Conservation (phyloP, 30 jellyfish, hydroid and myxozoan genomes). For the Turritopsis rubra region DNA sequence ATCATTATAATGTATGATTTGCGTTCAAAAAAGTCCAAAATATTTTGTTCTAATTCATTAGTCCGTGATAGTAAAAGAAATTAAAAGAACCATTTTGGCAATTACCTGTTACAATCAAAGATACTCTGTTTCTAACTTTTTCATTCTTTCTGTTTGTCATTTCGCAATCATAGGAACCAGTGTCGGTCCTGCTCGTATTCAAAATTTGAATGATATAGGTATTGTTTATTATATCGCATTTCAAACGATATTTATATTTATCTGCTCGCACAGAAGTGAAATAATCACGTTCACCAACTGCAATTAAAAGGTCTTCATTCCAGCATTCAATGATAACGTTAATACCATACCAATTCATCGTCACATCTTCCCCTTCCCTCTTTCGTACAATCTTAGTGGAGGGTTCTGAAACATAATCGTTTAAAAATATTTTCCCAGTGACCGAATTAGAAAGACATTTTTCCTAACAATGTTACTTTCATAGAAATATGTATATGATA, state of each 20-base stretch:
- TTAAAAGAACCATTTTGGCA: no score
- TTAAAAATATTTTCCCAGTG: no score
- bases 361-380: background rate
- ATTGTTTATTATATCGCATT: background rate
- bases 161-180: background rate
- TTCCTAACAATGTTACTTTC: no score
- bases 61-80: no score
- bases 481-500: no score
- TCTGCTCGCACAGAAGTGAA: background rate
- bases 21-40: background rate
- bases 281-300: background rate
- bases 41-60: background rate
- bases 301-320: background rate
- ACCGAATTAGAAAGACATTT: no score
- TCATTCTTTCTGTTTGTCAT: background rate
- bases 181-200: background rate
- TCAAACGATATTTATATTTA: background rate
- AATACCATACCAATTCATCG: background rate
- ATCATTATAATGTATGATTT: no score
- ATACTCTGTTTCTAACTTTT: background rate
- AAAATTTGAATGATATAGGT: background rate
- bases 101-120: background rate
- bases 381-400: no score
- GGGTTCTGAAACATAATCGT: no score
- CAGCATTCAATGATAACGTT: background rate